Evolutionary conservation across 2,113 vertebrate species (phyloP).

Genomic region (Poeciliopsis retropinna): DNA sequence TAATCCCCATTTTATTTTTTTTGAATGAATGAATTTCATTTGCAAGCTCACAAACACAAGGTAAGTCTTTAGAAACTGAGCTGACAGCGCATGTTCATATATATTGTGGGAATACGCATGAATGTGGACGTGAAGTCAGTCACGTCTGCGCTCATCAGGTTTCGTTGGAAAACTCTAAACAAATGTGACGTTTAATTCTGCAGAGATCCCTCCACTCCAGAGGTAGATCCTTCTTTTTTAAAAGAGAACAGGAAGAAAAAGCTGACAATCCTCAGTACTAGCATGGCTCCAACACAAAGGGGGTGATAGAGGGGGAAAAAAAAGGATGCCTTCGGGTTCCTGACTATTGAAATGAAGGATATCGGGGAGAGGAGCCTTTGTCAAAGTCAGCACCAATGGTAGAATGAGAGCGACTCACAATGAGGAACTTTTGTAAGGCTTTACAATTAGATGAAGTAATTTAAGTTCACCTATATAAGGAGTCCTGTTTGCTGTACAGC

Average conservation of each 20-base stretch:
- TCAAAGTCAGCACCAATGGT: constrained; percentile 21
- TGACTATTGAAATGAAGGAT: constrained; percentile 42
- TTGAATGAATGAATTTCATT: constrained; percentile 43
- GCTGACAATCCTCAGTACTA: constrained; percentile 10
- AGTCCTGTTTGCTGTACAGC: constrained; percentile 2
- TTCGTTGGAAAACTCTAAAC: constrained; percentile 44
- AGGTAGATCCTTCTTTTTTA: constrained; percentile 34
- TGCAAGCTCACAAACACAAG: constrained; percentile 43
- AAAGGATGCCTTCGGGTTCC: constrained; percentile 18
- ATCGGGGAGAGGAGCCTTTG: constrained; percentile 29
- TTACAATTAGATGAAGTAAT: constrained; percentile 37
- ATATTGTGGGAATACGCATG: constrained; percentile 23
- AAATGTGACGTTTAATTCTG: constrained; percentile 54
- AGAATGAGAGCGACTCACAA: constrained; percentile 34
- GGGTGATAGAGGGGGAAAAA: not conserved
- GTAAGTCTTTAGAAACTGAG: constrained; percentile 35
- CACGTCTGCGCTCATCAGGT: constrained; percentile 41
- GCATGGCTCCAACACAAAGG: constrained; percentile 20
- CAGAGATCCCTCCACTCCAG: constrained; percentile 39
- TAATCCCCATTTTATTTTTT: constrained; percentile 57
- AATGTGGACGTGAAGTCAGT: constrained; percentile 45
- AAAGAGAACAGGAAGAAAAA: not conserved
- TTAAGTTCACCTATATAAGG: constrained; percentile 24
- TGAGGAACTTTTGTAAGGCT: constrained; percentile 33
- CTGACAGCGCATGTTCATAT: constrained; percentile 27